Evolutionary conservation across 1,140 invertebrate genomes (phyloP), one percentile per base, ranked within the genome.

Genomic region (Saccostrea glomerata): DNA sequence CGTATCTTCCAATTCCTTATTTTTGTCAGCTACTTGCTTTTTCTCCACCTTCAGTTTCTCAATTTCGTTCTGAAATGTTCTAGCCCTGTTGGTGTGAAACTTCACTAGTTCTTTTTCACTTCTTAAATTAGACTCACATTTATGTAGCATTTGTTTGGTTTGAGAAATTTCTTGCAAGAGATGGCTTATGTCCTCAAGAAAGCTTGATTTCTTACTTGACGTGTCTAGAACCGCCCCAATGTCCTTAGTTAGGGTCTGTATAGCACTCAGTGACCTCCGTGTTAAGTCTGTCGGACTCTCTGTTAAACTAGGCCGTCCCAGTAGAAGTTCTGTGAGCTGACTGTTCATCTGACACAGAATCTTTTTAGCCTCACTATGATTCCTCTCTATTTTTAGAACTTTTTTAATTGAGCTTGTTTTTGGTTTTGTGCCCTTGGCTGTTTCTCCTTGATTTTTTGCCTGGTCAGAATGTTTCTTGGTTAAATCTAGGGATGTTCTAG

Each of bases 41-140:
- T 77, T 77, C 70, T 77, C 70, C 30, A 77, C 25, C 25, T 77
- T 77, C 3, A 77, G 25, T 77, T 30, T 77, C 25, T 77, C 70
- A 0, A 6, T 13, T 13, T 77, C 70, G 30, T 77, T 77, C 25
- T 77, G 70, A 36, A 30, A 77, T 77, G 70, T 36, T 30, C 70
- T 77, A 15, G 23, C 30, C 5, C 30, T 77, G 70, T 36, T 77
- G 11, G 70, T 77, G 25, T 77, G 30, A 11, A 77, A 77, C 25
- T 77, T 77, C 25, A 77, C 70, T 15, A 77, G 70, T 7, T 77
- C 70, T 17, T 77, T 77, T 77, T 77, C 70, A 77, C 70, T 77
- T 30, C 30, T 77, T 77, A 77, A 25, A 30, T 30, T 77, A 25
- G 70, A 77, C 15, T 77, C 70, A 77, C 70, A 30, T 30, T 77